phyloP scores from a whole-genome alignment of 2,888 invertebrate species.

The Salpingus planirostris region DNA sequence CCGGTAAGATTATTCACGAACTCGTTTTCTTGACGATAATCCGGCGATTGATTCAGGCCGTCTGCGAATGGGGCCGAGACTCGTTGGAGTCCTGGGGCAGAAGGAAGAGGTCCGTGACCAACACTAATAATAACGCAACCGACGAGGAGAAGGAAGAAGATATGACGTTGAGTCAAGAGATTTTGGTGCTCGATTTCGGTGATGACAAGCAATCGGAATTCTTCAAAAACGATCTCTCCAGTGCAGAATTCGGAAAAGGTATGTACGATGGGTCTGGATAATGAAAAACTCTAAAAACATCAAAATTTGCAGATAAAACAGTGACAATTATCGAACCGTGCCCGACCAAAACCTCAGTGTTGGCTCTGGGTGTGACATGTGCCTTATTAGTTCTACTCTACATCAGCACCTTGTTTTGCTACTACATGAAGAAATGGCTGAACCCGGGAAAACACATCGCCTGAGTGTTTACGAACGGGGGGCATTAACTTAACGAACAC shows the following conservation, averaged over 20 bases:
- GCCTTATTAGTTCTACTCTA: constrained; percentile 82
- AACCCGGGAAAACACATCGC: constrained; percentile 74
- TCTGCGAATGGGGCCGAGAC: constrained; percentile 86
- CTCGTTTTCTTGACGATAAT: not conserved
- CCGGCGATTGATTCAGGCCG: no score
- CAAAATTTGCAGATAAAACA: constrained; percentile 64
- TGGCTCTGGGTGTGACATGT: constrained; percentile 84
- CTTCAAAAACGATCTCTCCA: constrained; percentile 67
- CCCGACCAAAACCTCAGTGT: constrained; percentile 84
- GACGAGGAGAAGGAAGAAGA: constrained; percentile 64
- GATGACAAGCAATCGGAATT: constrained; percentile 81
- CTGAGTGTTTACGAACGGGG: constrained; percentile 35
- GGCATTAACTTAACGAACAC: constrained; percentile 14
- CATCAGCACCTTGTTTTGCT: constrained; percentile 85
- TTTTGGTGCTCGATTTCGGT: constrained; percentile 85
- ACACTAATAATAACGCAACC: constrained; percentile 45
- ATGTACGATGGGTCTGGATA: no score
- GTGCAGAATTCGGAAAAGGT: constrained; percentile 63
- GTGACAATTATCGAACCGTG: constrained; percentile 86
- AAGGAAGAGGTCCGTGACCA: constrained; percentile 61
- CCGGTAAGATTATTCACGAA: constrained; percentile 70
- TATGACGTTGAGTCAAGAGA: constrained; percentile 92
- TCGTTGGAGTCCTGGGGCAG: constrained; percentile 88
- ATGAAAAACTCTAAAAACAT: no score
- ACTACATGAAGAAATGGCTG: constrained; percentile 89